Conservation (phyloP, 2,888 invertebrate species). For the Gastracanthus pulcherrimus region DNA sequence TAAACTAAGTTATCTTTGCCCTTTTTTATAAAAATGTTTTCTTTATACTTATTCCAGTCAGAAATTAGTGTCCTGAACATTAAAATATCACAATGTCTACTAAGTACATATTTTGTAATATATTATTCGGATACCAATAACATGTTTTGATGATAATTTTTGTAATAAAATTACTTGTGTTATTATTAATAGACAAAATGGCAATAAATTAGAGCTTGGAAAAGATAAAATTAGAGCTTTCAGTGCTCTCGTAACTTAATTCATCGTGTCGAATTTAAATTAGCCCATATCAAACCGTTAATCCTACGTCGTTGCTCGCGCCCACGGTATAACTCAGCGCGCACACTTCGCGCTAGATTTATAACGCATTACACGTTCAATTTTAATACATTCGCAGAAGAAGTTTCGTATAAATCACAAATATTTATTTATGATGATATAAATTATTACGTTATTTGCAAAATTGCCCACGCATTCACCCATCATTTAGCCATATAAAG, state of each 20-base stretch:
- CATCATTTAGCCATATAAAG: neutral
- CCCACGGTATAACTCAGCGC: neutral
- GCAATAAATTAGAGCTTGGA: neutral
- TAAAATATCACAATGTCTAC: too few relatives aligned
- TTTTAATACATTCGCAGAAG: neutral
- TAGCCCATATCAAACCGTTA: constrained; percentile 30
- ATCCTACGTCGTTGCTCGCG: constrained; percentile 5
- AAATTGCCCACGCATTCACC: neutral
- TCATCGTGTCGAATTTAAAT: constrained; percentile 31
- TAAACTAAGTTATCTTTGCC: too few relatives aligned
- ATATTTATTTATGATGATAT: neutral
- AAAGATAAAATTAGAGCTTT: constrained; percentile 25
- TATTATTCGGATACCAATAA: too few relatives aligned
- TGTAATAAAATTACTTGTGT: neutral
- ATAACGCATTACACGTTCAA: neutral
- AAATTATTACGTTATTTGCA: neutral
- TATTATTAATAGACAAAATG: constrained; percentile 13
- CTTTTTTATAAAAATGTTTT: too few relatives aligned
- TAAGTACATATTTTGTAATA: too few relatives aligned
- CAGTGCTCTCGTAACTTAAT: constrained; percentile 9
- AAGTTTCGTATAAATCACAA: neutral
- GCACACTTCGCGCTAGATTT: neutral
- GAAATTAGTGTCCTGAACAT: too few relatives aligned
- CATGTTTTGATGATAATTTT: neutral
- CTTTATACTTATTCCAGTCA: too few relatives aligned